Percentiles rank a stretch among this genome's conserved stretches.
Conservation (phyloP, 35 echinoderm and acorn worm species). For the Ophiothrix spiculata region DNA sequence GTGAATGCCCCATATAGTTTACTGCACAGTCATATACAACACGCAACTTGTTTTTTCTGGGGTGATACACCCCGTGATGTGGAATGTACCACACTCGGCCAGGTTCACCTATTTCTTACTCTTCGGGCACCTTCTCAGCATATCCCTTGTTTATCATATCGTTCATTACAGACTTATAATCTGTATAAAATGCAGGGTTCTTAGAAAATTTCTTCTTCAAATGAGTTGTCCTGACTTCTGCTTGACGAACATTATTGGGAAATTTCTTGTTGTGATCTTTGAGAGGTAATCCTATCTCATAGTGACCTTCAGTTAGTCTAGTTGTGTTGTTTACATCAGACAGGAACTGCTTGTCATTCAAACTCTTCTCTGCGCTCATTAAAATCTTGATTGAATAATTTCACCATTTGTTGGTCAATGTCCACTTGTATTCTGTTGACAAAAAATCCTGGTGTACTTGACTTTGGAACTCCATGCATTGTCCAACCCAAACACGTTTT, state of each 20-base stretch:
- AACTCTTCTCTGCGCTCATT: constrained; percentile 22
- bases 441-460: too few relatives aligned
- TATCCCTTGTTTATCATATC: not conserved
- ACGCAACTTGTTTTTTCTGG: not conserved
- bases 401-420: not conserved
- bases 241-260: not conserved
- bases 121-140: not conserved
- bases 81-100: not conserved
- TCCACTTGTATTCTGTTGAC: not conserved
- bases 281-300: constrained; percentile 73
- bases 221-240: not conserved
- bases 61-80: not conserved
- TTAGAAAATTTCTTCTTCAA: not conserved
- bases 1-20: not conserved
- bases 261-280: too few relatives aligned
- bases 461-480: too few relatives aligned
- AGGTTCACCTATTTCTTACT: not conserved
- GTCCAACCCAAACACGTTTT: too few relatives aligned
- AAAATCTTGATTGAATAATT: not conserved
- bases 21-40: not conserved
- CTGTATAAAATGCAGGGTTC: not conserved
- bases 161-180: not conserved
- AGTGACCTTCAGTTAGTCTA: constrained; percentile 44
- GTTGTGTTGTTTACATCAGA: constrained; percentile 45
- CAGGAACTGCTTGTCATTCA: constrained; percentile 57